phyloP scores from a whole-genome alignment of 2,888 invertebrate species.

The Nomada lathburiana region DNA sequence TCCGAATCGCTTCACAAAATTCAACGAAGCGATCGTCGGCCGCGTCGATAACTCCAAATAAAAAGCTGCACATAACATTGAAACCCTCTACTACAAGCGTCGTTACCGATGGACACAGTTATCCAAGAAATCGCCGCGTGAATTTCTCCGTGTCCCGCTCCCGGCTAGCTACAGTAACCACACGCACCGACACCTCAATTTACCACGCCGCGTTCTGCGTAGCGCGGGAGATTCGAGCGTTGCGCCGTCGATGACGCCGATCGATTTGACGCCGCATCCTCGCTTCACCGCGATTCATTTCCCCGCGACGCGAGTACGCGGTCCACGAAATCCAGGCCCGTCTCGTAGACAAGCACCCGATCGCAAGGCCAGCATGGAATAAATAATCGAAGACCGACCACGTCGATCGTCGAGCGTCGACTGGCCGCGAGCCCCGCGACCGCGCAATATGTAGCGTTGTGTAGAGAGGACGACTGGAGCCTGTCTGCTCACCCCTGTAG shows the following conservation, averaged over 20 bases:
- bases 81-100: neutral
- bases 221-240: conserved; percentile 46
- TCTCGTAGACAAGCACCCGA: neutral
- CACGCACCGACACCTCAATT: conserved; percentile 11
- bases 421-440: conserved; percentile 63
- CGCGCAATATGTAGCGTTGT: conserved; percentile 64
- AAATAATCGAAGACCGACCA: conserved; percentile 56
- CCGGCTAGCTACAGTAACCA: neutral
- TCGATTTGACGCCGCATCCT: neutral
- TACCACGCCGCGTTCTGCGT: conserved; percentile 15
- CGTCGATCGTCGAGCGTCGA: conserved; percentile 69
- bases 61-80: too few species aligned
- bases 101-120: neutral
- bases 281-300: neutral
- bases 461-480: conserved; percentile 69
- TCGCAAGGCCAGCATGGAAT: conserved; percentile 34
- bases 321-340: neutral
- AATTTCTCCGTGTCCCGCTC: neutral
- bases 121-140: neutral
- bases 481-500: conserved; percentile 64
- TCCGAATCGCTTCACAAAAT: neutral
- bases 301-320: neutral
- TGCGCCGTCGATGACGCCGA: neutral
- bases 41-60: too few species aligned
- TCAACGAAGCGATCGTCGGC: neutral